phyloP scores from a whole-genome alignment of 2,113 vertebrate genomes.

The Passerina amoena region DNA sequence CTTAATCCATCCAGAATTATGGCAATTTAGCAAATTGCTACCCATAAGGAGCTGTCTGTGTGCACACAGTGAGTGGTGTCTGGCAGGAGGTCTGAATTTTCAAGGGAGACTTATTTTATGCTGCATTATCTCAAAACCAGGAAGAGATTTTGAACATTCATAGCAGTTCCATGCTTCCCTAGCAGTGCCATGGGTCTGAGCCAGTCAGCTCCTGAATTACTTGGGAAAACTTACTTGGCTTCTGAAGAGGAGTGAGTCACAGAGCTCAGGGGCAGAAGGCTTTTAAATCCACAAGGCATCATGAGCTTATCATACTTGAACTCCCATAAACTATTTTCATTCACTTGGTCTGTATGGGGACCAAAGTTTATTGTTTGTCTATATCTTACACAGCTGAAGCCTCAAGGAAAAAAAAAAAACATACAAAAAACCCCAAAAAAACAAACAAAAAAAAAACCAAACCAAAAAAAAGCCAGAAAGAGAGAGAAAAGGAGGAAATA shows the following conservation, averaged over 20 bases:
- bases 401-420: background rate
- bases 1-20: background rate
- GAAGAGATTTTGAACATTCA: background rate
- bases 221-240: background rate
- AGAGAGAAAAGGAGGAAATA: background rate
- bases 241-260: background rate
- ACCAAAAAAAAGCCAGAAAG: fast-evolving
- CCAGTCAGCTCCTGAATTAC: background rate
- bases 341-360: background rate
- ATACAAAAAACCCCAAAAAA: too few species aligned
- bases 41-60: background rate
- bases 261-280: background rate
- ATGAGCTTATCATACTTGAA: background rate
- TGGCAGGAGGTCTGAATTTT: background rate
- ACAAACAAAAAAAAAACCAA: too few species aligned
- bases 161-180: background rate
- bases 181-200: background rate
- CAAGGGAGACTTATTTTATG: background rate
- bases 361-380: background rate
- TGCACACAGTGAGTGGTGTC: background rate
- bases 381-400: background rate
- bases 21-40: slow-evolving; percentile 23
- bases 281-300: background rate
- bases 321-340: background rate
- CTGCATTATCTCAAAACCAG: background rate